These are phyloP conservation scores for Galerucella calmariensis DNA, from an alignment of 2,888 invertebrate species.

Conservation along the genomic window DNA sequence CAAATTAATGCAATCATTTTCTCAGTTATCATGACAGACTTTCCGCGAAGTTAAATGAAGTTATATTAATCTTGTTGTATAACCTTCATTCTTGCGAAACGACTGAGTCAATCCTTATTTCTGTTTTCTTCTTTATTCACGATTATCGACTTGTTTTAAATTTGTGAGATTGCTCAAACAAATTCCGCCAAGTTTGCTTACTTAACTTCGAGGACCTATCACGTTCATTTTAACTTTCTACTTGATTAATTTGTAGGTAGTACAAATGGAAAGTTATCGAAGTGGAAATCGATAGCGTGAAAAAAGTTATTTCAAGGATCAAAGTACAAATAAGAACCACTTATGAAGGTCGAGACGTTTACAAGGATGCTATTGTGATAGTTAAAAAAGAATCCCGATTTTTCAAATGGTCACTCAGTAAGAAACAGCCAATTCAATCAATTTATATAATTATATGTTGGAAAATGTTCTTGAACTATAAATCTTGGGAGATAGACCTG, in stretches of 20 bases:
- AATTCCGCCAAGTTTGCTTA: constrained; percentile 2
- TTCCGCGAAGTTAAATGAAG: too few relatives aligned
- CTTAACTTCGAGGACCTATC: not conserved
- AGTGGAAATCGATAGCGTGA: constrained; percentile 7
- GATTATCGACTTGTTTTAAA: constrained; percentile 9
- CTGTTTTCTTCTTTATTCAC: not conserved
- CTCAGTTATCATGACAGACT: too few relatives aligned
- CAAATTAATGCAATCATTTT: too few relatives aligned
- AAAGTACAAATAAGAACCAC: constrained; percentile 1
- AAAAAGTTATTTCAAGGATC: constrained; percentile 8
- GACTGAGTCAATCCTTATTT: too few relatives aligned
- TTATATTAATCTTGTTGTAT: too few relatives aligned
- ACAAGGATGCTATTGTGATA: not conserved
- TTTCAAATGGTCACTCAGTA: not conserved
- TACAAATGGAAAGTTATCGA: constrained; percentile 14
- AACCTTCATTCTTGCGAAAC: too few relatives aligned
- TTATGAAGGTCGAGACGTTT: constrained; percentile 18
- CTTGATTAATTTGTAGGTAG: constrained; percentile 19
- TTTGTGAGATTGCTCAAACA: constrained; percentile 15
- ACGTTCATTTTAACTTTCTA: constrained; percentile 1
- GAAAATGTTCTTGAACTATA: too few relatives aligned
- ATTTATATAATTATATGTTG: not conserved
- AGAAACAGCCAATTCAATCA: not conserved
- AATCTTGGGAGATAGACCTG: too few relatives aligned
- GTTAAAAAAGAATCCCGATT: too few relatives aligned